A percentile compares a stretch with the other conserved stretches of the same genome.
Conservation (phyloP, 2,797 vertebrate genomes). For the Karalla daura region DNA sequence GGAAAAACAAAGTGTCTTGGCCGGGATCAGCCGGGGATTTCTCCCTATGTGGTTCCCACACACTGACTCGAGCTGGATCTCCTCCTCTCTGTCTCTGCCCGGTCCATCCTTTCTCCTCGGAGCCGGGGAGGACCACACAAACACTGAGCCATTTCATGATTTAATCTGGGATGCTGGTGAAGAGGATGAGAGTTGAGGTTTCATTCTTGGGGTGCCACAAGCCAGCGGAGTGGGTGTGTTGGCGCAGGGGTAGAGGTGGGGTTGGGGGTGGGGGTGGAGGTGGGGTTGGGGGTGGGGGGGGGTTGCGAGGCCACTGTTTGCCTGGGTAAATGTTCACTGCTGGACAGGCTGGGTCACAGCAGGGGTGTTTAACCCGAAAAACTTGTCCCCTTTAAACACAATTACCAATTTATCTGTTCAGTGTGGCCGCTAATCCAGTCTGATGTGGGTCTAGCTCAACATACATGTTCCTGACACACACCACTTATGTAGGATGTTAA, state of each 20-base stretch:
- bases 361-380: slow-evolving; percentile 71
- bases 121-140: slow-evolving; percentile 92
- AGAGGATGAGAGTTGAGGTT: slow-evolving; percentile 65
- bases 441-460: slow-evolving; percentile 35
- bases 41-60: slow-evolving; percentile 95
- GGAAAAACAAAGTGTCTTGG: slow-evolving; percentile 86
- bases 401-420: slow-evolving; percentile 55
- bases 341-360: slow-evolving; percentile 67
- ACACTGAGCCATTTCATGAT: slow-evolving; percentile 84
- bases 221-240: slow-evolving; percentile 41
- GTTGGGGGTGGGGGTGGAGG: not conserved
- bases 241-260: not conserved
- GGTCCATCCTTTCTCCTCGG: slow-evolving; percentile 77
- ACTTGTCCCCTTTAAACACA: slow-evolving; percentile 52
- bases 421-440: slow-evolving; percentile 50
- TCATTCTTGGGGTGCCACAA: slow-evolving; percentile 29
- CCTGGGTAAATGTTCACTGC: slow-evolving; percentile 70
- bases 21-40: slow-evolving; percentile 90
- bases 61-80: slow-evolving; percentile 87
- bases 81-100: slow-evolving; percentile 82
- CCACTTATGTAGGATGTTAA: too few relatives aligned
- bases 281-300: not conserved
- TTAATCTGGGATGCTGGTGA: slow-evolving; percentile 57
- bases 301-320: slow-evolving; percentile 63
- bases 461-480: too few relatives aligned